These are phyloP conservation scores for Spinus olivaceus DNA, from an alignment of 2,797 vertebrate genomes.

Conservation along the genomic window DNA sequence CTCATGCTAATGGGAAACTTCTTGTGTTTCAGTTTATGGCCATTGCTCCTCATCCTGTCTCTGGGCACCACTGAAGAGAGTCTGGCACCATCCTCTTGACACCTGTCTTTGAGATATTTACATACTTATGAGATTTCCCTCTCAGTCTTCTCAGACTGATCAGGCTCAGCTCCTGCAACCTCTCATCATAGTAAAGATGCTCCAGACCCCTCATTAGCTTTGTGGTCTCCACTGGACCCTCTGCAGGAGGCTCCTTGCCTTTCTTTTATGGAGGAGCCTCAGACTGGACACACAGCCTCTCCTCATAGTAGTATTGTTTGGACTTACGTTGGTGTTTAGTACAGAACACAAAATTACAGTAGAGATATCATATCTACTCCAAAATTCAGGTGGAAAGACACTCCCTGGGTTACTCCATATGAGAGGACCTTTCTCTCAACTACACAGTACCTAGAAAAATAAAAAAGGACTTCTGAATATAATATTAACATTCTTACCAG, in stretches of 20 bases:
- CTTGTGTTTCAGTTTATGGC: background rate
- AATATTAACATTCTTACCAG: constrained; percentile 76
- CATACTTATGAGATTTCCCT: background rate
- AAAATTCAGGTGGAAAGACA: background rate
- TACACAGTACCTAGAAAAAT: background rate
- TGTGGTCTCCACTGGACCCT: background rate
- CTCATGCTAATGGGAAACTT: background rate
- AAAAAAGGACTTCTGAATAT: background rate
- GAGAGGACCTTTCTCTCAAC: background rate
- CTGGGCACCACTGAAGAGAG: background rate
- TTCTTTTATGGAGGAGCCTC: background rate
- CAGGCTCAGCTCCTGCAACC: background rate
- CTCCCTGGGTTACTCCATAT: background rate
- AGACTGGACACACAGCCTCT: background rate
- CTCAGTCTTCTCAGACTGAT: background rate
- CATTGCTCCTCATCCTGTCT: rapidly evolving
- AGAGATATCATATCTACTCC: background rate
- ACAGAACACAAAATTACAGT: background rate
- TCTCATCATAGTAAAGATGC: background rate
- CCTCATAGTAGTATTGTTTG: background rate
- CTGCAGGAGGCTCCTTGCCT: background rate
- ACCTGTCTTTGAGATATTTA: background rate
- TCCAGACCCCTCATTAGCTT: background rate
- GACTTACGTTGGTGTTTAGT: background rate
- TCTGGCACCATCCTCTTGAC: background rate